Base-by-base conservation (phyloP, 1,140 invertebrate species). In the Marisa cornuarietis region DNA sequence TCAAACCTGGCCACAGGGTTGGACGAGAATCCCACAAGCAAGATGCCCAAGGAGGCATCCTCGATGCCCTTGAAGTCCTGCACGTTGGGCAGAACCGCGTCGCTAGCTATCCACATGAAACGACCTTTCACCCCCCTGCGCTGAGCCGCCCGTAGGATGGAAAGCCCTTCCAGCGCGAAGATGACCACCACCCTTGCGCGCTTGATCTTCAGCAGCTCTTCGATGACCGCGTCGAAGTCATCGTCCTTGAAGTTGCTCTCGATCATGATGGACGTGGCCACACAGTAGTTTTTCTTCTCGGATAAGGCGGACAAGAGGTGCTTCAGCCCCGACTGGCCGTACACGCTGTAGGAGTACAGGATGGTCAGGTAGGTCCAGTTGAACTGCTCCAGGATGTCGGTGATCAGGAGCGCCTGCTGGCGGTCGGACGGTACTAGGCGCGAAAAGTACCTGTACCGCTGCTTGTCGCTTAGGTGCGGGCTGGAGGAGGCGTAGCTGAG, bases 21-120 rank as follows among this genome's bases (percentile, higher is more conserved):
- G 18, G 80, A 83, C 42, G 76, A 73, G 4, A 95, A 88, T 85
- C 95, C 94, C 14, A 95, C 93, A 0, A 94, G 95, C 73, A 95
- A 94, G 2, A 94, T 94, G 0, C 95, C 94, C 79, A 94, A 93
- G 0, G 94, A 94, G 22, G 94, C 93, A 6, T 94, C 93, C 84
- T 95, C 94, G 6, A 94, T 82, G 0, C 93, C 93, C 79, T 93
- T 93, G 0, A 95, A 92, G 6, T 95, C 88, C 82, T 94, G 94
- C 24, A 93, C 91, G 84, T 95, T 94, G 79, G 93, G 93, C 16
- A 95, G 94, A 95, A 95, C 95, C 3, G 94, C 94, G 86, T 95
- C 95, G 81, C 94, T 94, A 4, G 94, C 94, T 18, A 95, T 92
- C 94, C 94, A 95, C 68, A 93, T 92, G 83, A 95, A 95, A 22